These are phyloP conservation scores for Rotaria sp. DNA, from an alignment of 2,888 invertebrate genomes.

Conservation along the genomic window DNA sequence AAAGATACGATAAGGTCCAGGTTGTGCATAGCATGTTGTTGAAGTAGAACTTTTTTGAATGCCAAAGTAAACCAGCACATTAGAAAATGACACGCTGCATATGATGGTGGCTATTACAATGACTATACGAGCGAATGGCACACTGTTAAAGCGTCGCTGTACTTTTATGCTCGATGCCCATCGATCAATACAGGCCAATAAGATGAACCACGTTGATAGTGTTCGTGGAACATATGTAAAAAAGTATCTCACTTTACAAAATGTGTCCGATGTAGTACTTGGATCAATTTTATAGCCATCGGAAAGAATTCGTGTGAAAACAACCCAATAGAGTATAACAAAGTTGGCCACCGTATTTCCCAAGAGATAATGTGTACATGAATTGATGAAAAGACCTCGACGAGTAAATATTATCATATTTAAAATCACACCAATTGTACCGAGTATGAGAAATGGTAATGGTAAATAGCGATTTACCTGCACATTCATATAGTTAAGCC, in stretches of 20 bases:
- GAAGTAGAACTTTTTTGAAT: neutral
- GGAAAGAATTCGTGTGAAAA: neutral
- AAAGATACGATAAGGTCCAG: neutral
- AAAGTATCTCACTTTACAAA: neutral
- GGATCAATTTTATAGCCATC: neutral
- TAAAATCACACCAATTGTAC: neutral
- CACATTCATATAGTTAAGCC: neutral
- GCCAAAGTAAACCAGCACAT: neutral
- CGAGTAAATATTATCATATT: neutral
- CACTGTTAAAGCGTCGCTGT: neutral
- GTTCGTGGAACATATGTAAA: neutral
- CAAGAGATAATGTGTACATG: neutral
- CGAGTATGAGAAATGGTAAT: neutral
- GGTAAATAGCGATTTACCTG: neutral
- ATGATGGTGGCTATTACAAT: neutral
- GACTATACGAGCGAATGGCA: neutral
- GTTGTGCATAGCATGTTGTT: neutral
- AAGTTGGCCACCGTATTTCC: neutral
- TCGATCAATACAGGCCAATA: neutral
- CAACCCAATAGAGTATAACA: neutral
- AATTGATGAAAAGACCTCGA: neutral
- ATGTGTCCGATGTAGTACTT: neutral
- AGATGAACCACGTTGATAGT: neutral
- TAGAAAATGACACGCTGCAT: neutral
- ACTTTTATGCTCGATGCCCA: neutral